Evolutionary conservation across 2,797 vertebrate genomes (phyloP), one percentile per base, ranked within the genome.

Genomic region (Helostoma temminkii): DNA sequence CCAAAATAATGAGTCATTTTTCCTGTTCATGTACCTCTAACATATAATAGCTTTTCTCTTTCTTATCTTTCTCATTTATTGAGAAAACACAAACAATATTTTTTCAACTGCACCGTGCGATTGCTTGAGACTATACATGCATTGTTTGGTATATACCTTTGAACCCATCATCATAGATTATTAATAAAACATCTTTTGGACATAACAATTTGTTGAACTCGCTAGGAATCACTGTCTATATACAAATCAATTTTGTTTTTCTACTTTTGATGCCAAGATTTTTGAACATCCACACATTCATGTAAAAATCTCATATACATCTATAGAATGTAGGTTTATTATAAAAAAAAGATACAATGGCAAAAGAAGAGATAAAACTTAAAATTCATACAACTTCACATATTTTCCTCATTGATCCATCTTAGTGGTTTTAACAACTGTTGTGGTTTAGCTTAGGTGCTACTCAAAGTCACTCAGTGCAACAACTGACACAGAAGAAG

Each of bases 111-210:
- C 92, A 94, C 90, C 95, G 95, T 96, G 95, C 95, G 93, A 93
- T 91, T 92, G 93, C 93, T 94, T 91, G 91, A 93, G 90, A 93
- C 90, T 93, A 94, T 93, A 94, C 95, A 96, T 96, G 95, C 95
- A 96, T 93, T 92, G 91, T 91, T 91, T 89, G 89, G 81, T 91
- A 89, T 89, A 94, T 91, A 93, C 85, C 86, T 93, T 91, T 89
- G 83, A 87, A 91, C 68, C 91, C 85, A 88, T 87, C 78, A 3
- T 88, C 78, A 76, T 90, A 84, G 86, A 82, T 89, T 87, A 88
- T 88, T 89, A 87, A 90, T 94, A 92, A 94, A 94, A 93, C 85
- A 85, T 88, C 63, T 91, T 92, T 89, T 86, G 87, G 90, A 93
- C 92, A 89, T 91, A 88, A 91, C 84, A 90, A 92, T 93, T 93